Evolutionary conservation across 2,113 vertebrate species (phyloP).

Genomic region (Tragelaphus imberbis): DNA sequence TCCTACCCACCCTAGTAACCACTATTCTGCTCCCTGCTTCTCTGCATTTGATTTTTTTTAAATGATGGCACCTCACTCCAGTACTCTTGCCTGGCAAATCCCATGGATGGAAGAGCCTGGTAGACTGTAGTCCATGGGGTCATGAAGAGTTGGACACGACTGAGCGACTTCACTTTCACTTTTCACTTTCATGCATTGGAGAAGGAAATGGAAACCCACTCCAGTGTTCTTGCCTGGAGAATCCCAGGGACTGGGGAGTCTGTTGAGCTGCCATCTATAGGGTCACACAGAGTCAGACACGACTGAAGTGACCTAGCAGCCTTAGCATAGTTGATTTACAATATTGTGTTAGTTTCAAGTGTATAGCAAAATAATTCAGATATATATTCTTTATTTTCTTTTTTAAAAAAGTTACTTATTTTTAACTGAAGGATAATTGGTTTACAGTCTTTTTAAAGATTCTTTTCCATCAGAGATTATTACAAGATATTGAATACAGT

Average conservation of each 20-base stretch:
- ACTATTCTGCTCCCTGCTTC: background rate
- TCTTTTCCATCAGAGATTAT: background rate
- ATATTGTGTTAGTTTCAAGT: background rate
- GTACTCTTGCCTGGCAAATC: too few relatives aligned
- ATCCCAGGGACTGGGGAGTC: too few relatives aligned
- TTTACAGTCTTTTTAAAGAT: background rate
- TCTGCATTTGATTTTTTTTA: background rate
- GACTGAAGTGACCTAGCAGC: too few relatives aligned
- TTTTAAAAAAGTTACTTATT: background rate
- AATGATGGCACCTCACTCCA: too few relatives aligned
- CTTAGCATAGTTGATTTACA: background rate
- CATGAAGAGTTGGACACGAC: rapidly evolving
- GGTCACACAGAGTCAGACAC: rapidly evolving
- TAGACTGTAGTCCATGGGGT: too few relatives aligned
- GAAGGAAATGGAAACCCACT: too few relatives aligned
- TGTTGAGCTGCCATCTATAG: too few relatives aligned
- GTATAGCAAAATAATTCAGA: background rate
- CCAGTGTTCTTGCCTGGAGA: too few relatives aligned
- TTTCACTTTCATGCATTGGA: too few relatives aligned
- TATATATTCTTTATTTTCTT: background rate
- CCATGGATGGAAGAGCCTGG: too few relatives aligned
- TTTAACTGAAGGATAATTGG: background rate
- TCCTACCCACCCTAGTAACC: background rate
- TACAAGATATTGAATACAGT: background rate
- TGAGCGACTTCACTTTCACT: too few relatives aligned